Percentiles rank a stretch among this genome's conserved stretches.
Conservation (phyloP, 2,113 vertebrate genomes). For the Chelonoidis abingdonii region DNA sequence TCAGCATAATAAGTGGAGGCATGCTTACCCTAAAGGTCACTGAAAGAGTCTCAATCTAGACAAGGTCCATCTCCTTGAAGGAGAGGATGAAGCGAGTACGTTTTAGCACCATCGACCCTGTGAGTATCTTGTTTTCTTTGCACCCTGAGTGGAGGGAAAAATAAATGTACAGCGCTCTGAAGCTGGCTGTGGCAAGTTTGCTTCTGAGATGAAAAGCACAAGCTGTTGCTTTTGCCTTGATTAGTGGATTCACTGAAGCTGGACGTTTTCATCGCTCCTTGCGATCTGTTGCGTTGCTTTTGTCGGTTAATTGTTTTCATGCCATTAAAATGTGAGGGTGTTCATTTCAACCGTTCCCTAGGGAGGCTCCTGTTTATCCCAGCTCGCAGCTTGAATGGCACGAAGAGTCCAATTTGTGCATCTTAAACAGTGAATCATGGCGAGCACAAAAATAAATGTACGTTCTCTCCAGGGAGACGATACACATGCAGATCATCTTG, state of each 20-base stretch:
- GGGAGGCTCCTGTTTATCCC: not conserved
- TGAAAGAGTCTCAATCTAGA: not conserved
- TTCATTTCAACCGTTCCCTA: not conserved
- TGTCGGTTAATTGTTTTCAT: too few species aligned
- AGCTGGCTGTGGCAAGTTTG: not conserved
- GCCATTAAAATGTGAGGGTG: not conserved
- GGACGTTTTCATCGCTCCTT: not conserved
- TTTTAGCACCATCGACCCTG: not conserved
- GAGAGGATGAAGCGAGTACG: not conserved
- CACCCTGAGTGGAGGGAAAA: not conserved
- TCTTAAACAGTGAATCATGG: not conserved
- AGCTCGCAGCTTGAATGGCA: not conserved
- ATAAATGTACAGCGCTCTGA: not conserved
- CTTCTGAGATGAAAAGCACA: not conserved
- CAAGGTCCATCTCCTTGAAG: not conserved
- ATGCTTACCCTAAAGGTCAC: not conserved
- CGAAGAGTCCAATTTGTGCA: not conserved
- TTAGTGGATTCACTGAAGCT: not conserved
- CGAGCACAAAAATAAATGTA: not conserved
- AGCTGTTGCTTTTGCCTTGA: not conserved
- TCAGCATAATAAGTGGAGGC: not conserved
- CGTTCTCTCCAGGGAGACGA: not conserved
- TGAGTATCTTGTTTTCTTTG: not conserved
- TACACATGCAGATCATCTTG: rapidly evolving
- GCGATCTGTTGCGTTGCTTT: not conserved